Evolutionary conservation across 2,797 vertebrate genomes (phyloP).

Genomic region (Sebastes minor): DNA sequence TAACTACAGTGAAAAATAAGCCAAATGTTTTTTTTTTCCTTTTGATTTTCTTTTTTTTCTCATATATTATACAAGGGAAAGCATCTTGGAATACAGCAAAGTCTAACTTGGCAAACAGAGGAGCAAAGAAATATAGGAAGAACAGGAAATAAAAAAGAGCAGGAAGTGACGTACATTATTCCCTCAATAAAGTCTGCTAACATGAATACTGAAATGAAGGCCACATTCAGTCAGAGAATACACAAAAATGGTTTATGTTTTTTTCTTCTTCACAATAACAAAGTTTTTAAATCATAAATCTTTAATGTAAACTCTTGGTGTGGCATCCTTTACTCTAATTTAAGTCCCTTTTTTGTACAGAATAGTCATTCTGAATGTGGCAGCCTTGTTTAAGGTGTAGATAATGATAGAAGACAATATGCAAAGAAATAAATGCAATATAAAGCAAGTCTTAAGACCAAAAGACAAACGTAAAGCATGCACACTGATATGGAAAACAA

Average conservation of each 20-base stretch:
- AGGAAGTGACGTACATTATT: slow-evolving; percentile 86
- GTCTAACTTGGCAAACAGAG: slow-evolving; percentile 94
- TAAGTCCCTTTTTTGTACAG: slow-evolving; percentile 60
- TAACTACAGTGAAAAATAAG: slow-evolving; percentile 99
- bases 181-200: slow-evolving; percentile 87
- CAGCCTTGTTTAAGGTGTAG: slow-evolving; percentile 75
- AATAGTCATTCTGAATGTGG: slow-evolving; percentile 70
- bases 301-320: slow-evolving; percentile 55
- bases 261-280: slow-evolving; percentile 30
- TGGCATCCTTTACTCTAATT: slow-evolving; percentile 60
- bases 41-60: slow-evolving; percentile 86
- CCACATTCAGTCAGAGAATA: slow-evolving; percentile 87
- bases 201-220: slow-evolving; percentile 95
- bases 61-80: slow-evolving; percentile 96
- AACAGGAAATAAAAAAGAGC: slow-evolving; percentile 70
- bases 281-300: slow-evolving; percentile 38
- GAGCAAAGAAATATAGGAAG: slow-evolving; percentile 82
- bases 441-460: slow-evolving; percentile 79
- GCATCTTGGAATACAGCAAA: slow-evolving; percentile 96
- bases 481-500: slow-evolving; percentile 67
- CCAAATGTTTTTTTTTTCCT: slow-evolving; percentile 92
- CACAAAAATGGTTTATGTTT: slow-evolving; percentile 11
- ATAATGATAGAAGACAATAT: slow-evolving; percentile 89
- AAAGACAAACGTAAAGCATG: slow-evolving; percentile 71
- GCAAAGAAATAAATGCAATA: slow-evolving; percentile 84